Base-by-base conservation (phyloP, 64 coral and sea anemone genomes). In the Dendronephthya gigantea region DNA sequence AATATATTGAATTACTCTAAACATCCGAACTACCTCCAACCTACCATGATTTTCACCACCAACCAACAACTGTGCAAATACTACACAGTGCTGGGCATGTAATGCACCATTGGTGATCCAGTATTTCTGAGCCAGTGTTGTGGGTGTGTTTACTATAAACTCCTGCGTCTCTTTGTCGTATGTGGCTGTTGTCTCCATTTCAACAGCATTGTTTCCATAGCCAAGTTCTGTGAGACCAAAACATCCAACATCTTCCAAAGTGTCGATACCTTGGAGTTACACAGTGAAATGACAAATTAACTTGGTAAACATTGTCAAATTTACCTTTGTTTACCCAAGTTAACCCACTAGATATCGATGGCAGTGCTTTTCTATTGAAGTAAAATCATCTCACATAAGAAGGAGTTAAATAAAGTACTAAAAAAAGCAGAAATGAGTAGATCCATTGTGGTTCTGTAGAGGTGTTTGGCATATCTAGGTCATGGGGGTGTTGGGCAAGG, bases 71-170 rank as follows among this genome's bases (percentile, higher is more conserved):
- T 93, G 92, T 2, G 92, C 86, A 47, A 93, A 93, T 23, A 93
- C 92, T 65, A 93, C 84, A 45, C 90, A 85, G 33, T 93, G 92
- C 30, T 93, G 92, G 0, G 92, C 92, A 69, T 93, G 92, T 17
- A 89, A 88, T 85, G 92, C 92, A 45, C 92, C 92, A 88, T 93
- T 93, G 45, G 92, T 93, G 87, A 93, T 93, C 92, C 92, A 93
- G 82, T 93, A 93, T 68, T 93, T 93, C 88, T 93, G 92, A 48
- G 92, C 92, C 84, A 93, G 17, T 14, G 92, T 85, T 14, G 82
- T 88, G 36, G 92, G 92, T 16, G 92, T 93, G 62, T 93, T 90
- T 15, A 93, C 82, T 19, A 93, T 83, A 17, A 93, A 93, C 47
- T 93, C 92, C 70, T 93, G 87, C 15, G 82, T 90, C 84, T 90